phyloP scores from a whole-genome alignment of 2,113 vertebrate genomes.

The Prietella phreatophila region DNA sequence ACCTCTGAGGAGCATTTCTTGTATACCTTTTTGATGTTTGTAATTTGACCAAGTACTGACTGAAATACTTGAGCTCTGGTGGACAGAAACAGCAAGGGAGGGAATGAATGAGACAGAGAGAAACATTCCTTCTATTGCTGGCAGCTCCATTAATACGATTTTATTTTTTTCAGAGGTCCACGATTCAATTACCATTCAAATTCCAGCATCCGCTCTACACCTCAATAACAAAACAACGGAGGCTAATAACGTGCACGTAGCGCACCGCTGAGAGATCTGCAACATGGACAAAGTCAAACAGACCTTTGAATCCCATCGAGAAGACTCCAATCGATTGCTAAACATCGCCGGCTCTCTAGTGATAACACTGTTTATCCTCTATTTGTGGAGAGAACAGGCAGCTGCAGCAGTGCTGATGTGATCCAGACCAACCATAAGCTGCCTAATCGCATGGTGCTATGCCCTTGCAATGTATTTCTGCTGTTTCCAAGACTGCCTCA shows the following conservation, averaged over 20 bases:
- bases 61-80: not conserved
- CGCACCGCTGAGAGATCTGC: conserved; percentile 10
- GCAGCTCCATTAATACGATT: conserved; percentile 40
- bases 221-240: conserved; percentile 16
- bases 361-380: conserved; percentile 24
- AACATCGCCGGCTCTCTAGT: conserved; percentile 25
- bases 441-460: conserved; percentile 28
- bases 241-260: conserved; percentile 1
- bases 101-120: not conserved
- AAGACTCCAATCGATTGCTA: conserved; percentile 23
- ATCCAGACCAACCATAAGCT: conserved; percentile 4
- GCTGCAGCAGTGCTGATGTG: not conserved
- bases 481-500: not conserved
- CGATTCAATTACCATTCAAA: conserved; percentile 34
- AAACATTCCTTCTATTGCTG: conserved; percentile 30
- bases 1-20: not conserved
- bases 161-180: conserved; percentile 30
- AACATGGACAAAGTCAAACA: conserved; percentile 33
- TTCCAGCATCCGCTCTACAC: conserved; percentile 1
- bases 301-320: conserved; percentile 31
- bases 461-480: not conserved
- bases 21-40: conserved; percentile 18
- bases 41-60: conserved; percentile 33
- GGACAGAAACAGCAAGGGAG: not conserved
- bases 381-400: conserved; percentile 28